Conservation (phyloP, 64 coral and sea anemone species). For the Dendrophyllia cribrosa region DNA sequence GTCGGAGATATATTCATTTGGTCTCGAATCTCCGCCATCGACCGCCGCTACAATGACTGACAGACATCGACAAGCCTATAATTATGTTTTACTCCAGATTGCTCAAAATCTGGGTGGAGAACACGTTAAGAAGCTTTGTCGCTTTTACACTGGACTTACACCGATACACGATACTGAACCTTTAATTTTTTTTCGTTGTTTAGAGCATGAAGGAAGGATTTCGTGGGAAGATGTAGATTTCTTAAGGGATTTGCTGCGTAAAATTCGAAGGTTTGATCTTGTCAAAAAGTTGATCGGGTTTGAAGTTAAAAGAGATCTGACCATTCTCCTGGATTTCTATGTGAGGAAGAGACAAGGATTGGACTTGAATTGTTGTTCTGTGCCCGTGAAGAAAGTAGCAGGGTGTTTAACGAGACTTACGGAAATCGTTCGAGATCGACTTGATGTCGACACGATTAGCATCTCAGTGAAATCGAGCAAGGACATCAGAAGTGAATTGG, state of each 20-base stretch:
- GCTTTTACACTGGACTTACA: neutral
- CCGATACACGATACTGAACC: neutral
- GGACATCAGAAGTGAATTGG: neutral
- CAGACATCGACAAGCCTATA: too few relatives aligned
- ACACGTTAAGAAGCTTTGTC: neutral
- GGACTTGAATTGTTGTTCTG: neutral
- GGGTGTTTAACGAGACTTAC: constrained; percentile 1
- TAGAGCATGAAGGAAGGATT: constrained; percentile 15
- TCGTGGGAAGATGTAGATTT: constrained; percentile 13
- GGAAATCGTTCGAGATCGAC: neutral
- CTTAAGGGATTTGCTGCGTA: neutral
- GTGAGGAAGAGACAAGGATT: neutral
- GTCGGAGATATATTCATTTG: too few relatives aligned
- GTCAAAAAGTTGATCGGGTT: neutral
- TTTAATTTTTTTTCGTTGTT: neutral
- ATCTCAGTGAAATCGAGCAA: neutral
- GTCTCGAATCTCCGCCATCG: too few relatives aligned
- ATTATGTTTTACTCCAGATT: too few relatives aligned
- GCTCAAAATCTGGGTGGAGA: too few relatives aligned
- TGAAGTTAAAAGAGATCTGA: constrained; percentile 10
- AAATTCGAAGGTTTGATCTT: neutral
- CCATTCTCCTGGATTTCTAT: constrained; percentile 22
- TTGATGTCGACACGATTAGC: neutral
- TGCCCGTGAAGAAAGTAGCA: neutral
- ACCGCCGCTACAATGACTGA: too few relatives aligned